A percentile compares a stretch with the other conserved stretches of the same genome.
Conservation (phyloP, 2,888 invertebrate species). For the Anoplius nigerrimus region DNA sequence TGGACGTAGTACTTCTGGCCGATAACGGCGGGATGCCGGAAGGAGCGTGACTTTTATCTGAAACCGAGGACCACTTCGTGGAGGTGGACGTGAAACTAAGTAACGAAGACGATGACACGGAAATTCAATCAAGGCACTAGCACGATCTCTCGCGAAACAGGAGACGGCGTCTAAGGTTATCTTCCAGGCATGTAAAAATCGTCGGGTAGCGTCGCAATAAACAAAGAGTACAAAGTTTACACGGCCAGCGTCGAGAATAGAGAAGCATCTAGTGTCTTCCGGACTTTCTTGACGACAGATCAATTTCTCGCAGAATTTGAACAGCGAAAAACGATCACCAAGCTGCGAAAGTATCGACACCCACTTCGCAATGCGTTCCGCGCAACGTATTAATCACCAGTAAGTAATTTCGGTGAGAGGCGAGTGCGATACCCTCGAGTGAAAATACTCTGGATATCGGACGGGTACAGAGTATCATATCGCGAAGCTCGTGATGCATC, state of each 20-base stretch:
- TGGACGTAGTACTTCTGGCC: neutral
- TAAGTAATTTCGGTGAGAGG: neutral
- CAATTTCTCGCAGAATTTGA: no score
- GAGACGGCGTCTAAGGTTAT: conserved; percentile 33
- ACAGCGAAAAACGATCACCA: no score
- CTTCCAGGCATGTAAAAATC: conserved; percentile 32
- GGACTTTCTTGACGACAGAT: no score
- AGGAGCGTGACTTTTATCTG: no score
- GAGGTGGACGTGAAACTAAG: neutral
- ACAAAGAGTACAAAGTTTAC: conserved; percentile 40
- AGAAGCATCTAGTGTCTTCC: no score
- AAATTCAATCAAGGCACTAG: conserved; percentile 20
- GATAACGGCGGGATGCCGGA: neutral
- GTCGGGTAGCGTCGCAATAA: conserved; percentile 24
- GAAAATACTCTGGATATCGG: no score
- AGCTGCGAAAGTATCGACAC: no score
- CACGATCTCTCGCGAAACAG: neutral
- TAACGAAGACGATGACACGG: neutral
- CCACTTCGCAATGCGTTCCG: neutral
- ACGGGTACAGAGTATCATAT: no score
- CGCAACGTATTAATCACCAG: neutral
- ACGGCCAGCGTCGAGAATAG: neutral
- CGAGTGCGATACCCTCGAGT: neutral
- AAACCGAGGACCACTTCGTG: neutral
- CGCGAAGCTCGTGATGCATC: no score